Base-by-base conservation (phyloP, 2,888 invertebrate species). In the Philopedon plagiatum region DNA sequence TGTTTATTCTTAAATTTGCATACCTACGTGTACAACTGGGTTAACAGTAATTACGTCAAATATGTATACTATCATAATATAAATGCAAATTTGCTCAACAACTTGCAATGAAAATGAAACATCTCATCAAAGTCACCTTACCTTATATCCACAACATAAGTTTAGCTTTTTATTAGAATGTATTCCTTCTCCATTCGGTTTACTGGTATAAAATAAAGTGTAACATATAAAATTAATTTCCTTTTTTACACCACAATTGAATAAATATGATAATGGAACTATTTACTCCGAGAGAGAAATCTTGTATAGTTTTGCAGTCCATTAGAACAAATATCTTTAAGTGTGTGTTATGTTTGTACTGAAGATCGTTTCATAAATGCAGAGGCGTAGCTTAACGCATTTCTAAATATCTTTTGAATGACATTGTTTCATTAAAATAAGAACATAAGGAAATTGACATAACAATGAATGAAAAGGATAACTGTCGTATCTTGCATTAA, bases 221-320 rank as follows among this genome's bases (percentile, higher is more conserved):
- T 64, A 64, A 64, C 70, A 64, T 49, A 51, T 56, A 34, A 58
- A 71, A 61, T 65, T 71, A 71, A 71, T 65, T 65, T 46, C 60
- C 37, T 15, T 65, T 65, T 60, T 65, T 71, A 39, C 65, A 51
- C 37, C 34, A 54, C 66, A 71, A 71, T 71, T 71, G 71, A 61
- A 71, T 71, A 71, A 71, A 71, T 71, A 71, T 71, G 66, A 71
- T 66, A 66, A 66, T 66, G 65, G 71, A 49, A 54, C 60, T 65
- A 54, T 65, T 60, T 54, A 61, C 60, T 71, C 13, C 23, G 54
- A 70, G 70, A 70, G 70, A 64, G 70, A 70, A 70, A 70, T 63
- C 70, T 64, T 70, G 64, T 70, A 64, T 56, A 63, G 70, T 70
- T 70, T 57, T 64, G 57, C 70, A 64, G 70, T 70, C 70, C 70